Evolutionary conservation across 2,797 vertebrate genomes (phyloP), one percentile per base, ranked within the genome.

Genomic region (Taeniopygia guttata): DNA sequence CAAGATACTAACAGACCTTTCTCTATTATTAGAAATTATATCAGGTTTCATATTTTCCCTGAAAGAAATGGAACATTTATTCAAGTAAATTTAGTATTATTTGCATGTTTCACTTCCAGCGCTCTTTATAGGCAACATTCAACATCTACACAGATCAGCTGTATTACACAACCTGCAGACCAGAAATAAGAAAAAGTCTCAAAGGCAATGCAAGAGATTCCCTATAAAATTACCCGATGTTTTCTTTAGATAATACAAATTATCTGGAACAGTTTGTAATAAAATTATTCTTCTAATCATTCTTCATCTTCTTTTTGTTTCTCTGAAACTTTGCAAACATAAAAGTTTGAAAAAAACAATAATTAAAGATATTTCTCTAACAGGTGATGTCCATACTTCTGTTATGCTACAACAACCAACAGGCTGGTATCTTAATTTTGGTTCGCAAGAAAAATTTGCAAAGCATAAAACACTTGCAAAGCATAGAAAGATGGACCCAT

Each of bases 1-100:
- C 92, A 90, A 70, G 74, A 92, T 25, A 52, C 60, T 92, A 94
- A 95, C 54, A 92, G 93, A 88, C 58, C 26, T 91, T 90, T 66
- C 42, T 70, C 81, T 92, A 46, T 85, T 95, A 78, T 67, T 78
- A 82, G 38, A 29, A 91, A 87, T 3, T 1, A 79, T 93, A 94
- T 74, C 69, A 89, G 40, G 34, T 90, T 87, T 83, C 66, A 79
- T 83, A 93, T 87, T 92, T 95, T 76, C 63, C 84, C 58, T 66
- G 40, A 34, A 78, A 94, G 42, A 93, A 96, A 89, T 16, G 20
- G 52, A 91, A 76, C 32, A n/a, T 21, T 88, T 91, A 93, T 63
- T 32, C 27, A 13, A 73, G 46, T 15, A 90, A 90, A 94, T 72
- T 88, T 60, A 87, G 9, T 84, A 90, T 69, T 92, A 94, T 83